phyloP scores from a whole-genome alignment of 2,113 vertebrate species.

The Zapus hudsonius region DNA sequence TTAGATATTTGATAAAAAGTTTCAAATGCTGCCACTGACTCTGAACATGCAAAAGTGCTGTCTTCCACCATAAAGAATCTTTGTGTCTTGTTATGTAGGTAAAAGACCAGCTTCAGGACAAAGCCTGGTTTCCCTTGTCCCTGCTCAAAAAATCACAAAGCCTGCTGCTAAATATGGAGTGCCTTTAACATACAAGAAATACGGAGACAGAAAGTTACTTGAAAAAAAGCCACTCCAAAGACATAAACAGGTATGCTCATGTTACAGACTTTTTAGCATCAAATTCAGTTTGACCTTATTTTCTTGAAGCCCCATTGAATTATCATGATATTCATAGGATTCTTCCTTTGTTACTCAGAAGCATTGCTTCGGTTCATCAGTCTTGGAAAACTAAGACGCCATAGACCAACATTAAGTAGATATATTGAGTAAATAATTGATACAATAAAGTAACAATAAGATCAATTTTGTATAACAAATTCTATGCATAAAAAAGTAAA shows the following conservation, averaged over 20 bases:
- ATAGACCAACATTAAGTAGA: conserved; percentile 6
- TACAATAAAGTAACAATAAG: background rate
- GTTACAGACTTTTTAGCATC: conserved; percentile 7
- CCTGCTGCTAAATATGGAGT: conserved; percentile 98
- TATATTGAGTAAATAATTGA: background rate
- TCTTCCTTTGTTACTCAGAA: conserved; percentile 31
- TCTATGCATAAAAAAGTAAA: background rate
- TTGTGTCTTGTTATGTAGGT: conserved; percentile 79
- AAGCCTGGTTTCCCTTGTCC: conserved; percentile 79
- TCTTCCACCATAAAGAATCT: background rate
- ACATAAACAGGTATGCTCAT: conserved; percentile 88
- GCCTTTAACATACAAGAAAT: conserved; percentile 92
- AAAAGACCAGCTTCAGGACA: conserved; percentile 90
- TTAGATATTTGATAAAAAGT: conserved; percentile 11
- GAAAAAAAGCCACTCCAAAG: conserved; percentile 90
- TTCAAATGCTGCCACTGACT: background rate
- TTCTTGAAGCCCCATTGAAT: background rate
- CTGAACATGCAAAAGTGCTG: conserved; percentile 17
- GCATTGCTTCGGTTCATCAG: background rate
- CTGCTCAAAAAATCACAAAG: conserved; percentile 96
- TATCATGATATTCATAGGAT: conserved; percentile 13
- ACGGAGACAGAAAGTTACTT: conserved; percentile 88
- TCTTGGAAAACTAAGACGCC: conserved; percentile 14
- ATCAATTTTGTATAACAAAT: no score
- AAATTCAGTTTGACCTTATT: background rate